Base-by-base conservation (phyloP, 2,113 vertebrate species). In the Oreotragus oreotragus region DNA sequence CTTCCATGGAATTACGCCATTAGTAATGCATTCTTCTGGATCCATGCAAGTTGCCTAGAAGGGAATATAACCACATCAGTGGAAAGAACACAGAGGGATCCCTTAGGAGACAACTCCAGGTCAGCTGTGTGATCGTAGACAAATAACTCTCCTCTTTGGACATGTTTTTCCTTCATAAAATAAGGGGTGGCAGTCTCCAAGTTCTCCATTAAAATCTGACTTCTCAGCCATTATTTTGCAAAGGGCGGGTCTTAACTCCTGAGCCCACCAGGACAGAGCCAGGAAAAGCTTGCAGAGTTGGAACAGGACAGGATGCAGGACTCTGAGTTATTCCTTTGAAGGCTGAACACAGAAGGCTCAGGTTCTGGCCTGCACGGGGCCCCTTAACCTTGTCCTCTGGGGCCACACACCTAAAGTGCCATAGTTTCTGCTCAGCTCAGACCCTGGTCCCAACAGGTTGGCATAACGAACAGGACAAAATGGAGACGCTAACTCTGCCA, bases 401-500 rank as follows among this genome's bases (percentile, higher is more conserved):
- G 27, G 10, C 19, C 49, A 39, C 58, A 39, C 7, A 6, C 30
- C 8, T 49, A 14, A 33, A 25, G 1, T 23, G 27, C 17, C 2
- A 17, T 9, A 28, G 30, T 21, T 36, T 70, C 93, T 92, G 9
- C 13, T 45, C 64, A 9, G 27, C 43, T 47, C 81, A 90, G 57
- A 30, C 4, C 11, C 43, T 64, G 1, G 7, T 64, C 60, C 19
- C 30, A 10, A 12, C 0, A 25, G 28, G 30, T 2, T 62, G n/a
- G 23, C 11, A 36, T 17, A 25, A 62, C 9, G 21, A 49, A 1
- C 66, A 80, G 21, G 16, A 6, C 13, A 62, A 28, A 62, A 70
- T 2, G 0, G 4, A 81, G 0, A 62, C 27, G 4, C n/a, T 3
- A 11, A 5, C 49, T 16, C 23, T 14, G 45, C 43, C 33, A 1